Evolutionary conservation across 2,888 invertebrate species (phyloP).

Genomic region (Penaeus monodon): DNA sequence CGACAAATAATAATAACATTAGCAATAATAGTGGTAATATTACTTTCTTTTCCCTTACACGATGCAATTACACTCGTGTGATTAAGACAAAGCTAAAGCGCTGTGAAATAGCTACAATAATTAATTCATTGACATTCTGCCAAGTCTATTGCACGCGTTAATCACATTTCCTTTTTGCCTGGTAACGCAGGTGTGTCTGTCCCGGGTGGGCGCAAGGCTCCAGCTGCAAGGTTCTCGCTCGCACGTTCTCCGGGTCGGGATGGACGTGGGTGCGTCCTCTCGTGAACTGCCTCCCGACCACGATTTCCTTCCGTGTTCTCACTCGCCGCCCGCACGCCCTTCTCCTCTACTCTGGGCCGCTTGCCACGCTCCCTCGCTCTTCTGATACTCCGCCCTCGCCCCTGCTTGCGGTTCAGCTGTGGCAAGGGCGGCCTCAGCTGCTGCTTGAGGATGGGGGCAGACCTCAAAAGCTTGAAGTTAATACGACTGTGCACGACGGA

Average conservation of each 20-base stretch:
- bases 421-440: constrained; percentile 28
- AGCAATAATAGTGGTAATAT: no score
- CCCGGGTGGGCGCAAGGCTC: constrained; percentile 43
- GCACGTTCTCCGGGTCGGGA: constrained; percentile 45
- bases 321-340: constrained; percentile 44
- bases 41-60: no score
- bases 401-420: constrained; percentile 39
- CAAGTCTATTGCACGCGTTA: no score
- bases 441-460: constrained; percentile 35
- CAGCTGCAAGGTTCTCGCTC: constrained; percentile 48
- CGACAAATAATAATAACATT: no score
- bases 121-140: no score
- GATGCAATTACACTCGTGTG: no score
- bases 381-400: constrained; percentile 13
- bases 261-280: constrained; percentile 58
- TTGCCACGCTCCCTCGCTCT: constrained; percentile 27
- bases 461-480: constrained; percentile 23
- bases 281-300: constrained; percentile 46
- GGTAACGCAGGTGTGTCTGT: constrained; percentile 50
- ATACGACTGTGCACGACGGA: constrained; percentile 34
- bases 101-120: no score
- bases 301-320: constrained; percentile 51
- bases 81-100: no score
- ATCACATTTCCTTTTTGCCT: no score
- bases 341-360: constrained; percentile 57